Conservation (phyloP, 1,140 invertebrate species). For the Drosophila lini region DNA sequence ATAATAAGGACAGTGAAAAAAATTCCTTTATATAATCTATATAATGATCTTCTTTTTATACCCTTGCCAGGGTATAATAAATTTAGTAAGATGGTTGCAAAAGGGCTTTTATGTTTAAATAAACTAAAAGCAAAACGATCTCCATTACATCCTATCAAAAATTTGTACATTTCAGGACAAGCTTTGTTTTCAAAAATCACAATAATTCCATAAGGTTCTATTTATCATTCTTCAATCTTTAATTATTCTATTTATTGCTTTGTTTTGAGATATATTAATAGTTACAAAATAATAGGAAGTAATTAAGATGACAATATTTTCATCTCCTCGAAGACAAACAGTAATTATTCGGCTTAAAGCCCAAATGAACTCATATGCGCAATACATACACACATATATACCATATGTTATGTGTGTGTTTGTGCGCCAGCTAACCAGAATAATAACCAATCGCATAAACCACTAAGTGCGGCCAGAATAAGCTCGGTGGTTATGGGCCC, state of each 20-base stretch:
- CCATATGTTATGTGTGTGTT: not conserved
- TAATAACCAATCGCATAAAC: slow-evolving; percentile 57
- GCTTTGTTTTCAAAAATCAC: too few species aligned
- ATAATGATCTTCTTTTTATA: not conserved
- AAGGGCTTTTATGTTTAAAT: too few species aligned
- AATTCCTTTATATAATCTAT: not conserved
- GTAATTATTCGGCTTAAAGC: slow-evolving; percentile 25
- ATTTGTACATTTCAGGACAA: too few species aligned
- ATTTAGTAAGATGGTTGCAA: too few species aligned
- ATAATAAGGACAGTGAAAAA: not conserved
- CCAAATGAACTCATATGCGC: slow-evolving; percentile 25
- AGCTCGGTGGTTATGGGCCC: slow-evolving; percentile 21
- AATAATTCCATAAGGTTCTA: not conserved
- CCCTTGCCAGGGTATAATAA: too few species aligned
- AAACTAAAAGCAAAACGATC: too few species aligned
- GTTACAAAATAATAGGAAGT: not conserved
- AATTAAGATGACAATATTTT: not conserved
- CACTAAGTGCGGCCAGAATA: slow-evolving; percentile 57
- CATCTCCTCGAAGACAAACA: not conserved
- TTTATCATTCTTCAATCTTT: too few species aligned
- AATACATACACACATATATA: not conserved
- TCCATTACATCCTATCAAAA: too few species aligned
- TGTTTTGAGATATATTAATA: not conserved
- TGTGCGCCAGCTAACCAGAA: slow-evolving; percentile 18
- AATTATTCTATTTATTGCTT: too few species aligned